Base-by-base conservation (phyloP, 2,113 vertebrate genomes). In the Myxocyprinus asiaticus region DNA sequence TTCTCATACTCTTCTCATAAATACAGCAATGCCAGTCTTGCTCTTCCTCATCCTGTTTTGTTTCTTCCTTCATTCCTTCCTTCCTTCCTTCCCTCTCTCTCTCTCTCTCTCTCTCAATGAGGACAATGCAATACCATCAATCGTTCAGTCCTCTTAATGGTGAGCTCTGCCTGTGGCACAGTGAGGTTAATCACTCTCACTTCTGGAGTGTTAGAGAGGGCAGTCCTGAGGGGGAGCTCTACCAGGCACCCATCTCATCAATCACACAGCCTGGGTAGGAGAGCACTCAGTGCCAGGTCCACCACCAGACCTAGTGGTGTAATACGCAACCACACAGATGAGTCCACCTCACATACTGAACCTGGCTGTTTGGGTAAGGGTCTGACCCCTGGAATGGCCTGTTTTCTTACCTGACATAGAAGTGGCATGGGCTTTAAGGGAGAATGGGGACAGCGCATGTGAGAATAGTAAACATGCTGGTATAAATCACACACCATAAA, bases 181-280 rank as follows among this genome's bases (percentile, higher is more conserved):
- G 92, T 87, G 90, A 93, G 93, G 92, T 93, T 94, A 93, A 93
- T 94, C 92, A 93, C 92, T 91, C 89, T 89, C 90, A 92, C 91
- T 91, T 90, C 88, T 82, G 85, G 55, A 75, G 81, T 78, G 77
- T 47, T 77, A 77, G 83, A 86, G 79, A 88, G 89, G 88, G 88
- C 75, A 86, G 89, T 92, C 80, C 90, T 91, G 90, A 90, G 89
- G 81, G 85, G 82, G 83, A 88, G 64, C 85, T 83, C 88, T 84
- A 87, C 85, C 77, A 85, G 80, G 84, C 80, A 85, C 85, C 68
- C 86, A 84, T 91, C 87, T 91, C 91, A 93, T 94, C 92, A 88
- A 93, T 93, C 92, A 91, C 88, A 76, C 71, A 48, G 80, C 67
- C 77, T 68, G 86, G 86, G 83, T 87, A 89, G 86, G 69, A 68